Conservation (phyloP, 2,113 vertebrate genomes). For the Ciconia maguari region DNA sequence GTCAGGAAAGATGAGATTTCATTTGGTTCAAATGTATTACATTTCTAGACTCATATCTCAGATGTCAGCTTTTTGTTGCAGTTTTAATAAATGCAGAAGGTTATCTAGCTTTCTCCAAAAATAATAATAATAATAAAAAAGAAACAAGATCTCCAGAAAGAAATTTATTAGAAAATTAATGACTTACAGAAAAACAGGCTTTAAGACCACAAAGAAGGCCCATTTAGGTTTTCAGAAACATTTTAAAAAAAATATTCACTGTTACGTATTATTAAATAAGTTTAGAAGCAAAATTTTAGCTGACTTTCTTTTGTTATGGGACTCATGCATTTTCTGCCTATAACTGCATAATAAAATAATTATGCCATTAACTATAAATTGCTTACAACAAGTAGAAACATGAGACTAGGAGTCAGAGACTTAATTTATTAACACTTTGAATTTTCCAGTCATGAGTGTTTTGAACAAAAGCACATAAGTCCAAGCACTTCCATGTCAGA, state of each 20-base stretch:
- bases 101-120: neutral
- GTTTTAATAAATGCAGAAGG: neutral
- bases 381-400: neutral
- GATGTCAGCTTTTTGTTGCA: neutral
- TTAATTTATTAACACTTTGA: neutral
- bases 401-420: neutral
- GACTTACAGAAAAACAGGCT: neutral
- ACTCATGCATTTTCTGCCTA: slow-evolving; percentile 18
- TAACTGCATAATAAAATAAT: slow-evolving; percentile 44
- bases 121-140: neutral
- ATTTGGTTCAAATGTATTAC: neutral
- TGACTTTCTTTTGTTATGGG: slow-evolving; percentile 13
- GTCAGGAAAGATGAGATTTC: neutral
- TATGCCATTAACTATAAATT: slow-evolving; percentile 40
- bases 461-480: neutral
- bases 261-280: slow-evolving; percentile 27
- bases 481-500: neutral
- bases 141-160: neutral
- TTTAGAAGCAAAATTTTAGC: neutral
- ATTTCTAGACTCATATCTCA: neutral
- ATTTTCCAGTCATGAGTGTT: neutral
- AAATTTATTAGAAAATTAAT: slow-evolving; percentile 40
- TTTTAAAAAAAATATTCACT: neutral
- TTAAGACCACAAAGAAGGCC: neutral
- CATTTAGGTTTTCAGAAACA: neutral